These are phyloP conservation scores for Araneus ventricosus DNA, from an alignment of 1,140 invertebrate species.

Conservation along the genomic window DNA sequence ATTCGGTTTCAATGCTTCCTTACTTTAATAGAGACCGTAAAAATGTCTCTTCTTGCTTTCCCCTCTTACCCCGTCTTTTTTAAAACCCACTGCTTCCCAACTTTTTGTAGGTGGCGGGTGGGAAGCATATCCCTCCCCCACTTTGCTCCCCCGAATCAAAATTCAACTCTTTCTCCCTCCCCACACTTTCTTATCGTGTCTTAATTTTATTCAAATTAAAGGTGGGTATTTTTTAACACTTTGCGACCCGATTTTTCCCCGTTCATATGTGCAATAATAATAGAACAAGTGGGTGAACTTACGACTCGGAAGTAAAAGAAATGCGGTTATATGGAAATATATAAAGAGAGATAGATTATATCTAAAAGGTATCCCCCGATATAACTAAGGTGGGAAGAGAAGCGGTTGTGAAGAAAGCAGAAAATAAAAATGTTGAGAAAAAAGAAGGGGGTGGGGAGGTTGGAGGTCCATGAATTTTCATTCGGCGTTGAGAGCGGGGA, in stretches of 20 bases:
- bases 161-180: constrained; percentile 1
- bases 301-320: neutral
- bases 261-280: constrained; percentile 14
- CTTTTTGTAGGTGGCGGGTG: neutral
- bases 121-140: neutral
- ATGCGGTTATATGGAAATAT: neutral
- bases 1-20: constrained; percentile 60
- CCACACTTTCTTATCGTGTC: constrained; percentile 40
- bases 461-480: constrained; percentile 72
- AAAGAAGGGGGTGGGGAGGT: neutral
- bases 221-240: constrained; percentile 14
- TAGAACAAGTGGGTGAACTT: constrained; percentile 31
- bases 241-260: neutral
- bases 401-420: constrained; percentile 4
- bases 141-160: neutral
- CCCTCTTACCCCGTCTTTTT: neutral
- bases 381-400: neutral
- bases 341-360: constrained; percentile 29
- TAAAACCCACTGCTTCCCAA: neutral
- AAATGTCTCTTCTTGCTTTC: neutral
- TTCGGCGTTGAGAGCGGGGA: constrained; percentile 63
- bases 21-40: constrained; percentile 66
- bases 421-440: constrained; percentile 30
- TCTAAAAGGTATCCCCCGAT: constrained; percentile 41
- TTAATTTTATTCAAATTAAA: constrained; percentile 74